Base-by-base conservation (phyloP, 64 coral and sea anemone species). In the Montipora efflorescens region DNA sequence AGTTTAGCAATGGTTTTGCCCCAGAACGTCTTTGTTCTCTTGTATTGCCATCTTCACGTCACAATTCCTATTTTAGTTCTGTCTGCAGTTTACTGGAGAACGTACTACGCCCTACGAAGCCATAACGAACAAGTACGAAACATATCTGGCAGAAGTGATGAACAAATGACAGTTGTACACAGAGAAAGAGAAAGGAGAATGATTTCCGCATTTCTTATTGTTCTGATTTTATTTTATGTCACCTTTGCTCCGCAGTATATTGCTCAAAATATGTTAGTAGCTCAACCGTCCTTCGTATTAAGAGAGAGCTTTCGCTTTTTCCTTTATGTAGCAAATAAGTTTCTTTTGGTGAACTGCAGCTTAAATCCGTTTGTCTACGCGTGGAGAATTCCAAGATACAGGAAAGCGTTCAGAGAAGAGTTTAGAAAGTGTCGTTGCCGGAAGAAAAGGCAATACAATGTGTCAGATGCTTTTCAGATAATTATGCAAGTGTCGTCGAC, bases 301-400 rank as follows among this genome's bases (percentile, higher is more conserved):
- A 48, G 14, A 5, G 76, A 78, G 46, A n/a, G 76, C 15, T 78
- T 78, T 78, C 44, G 46, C 18, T 78, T 78, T n/a, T 78, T 78
- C 44, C 76, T 78, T 48, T 78, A 78, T n/a, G 16, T 36, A 5
- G 46, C 14, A 13, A 78, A 78, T n/a, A 78, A 78, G 15, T 16
- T 78, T 0, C 76, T 78, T 1, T 48, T 78, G 49, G 76, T 78
- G 3, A 78, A 78, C 16, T 19, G 76, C 18, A 49, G 2, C 19
- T 78, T 78, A 49, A 78, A 78, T 16, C 76, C 76, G 4, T 78
- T 78, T 49, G 49, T 78, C 46, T 78, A 78, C 19, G 76, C 46
- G 3, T 78, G 76, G 76, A 78, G 76, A 48, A 78, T 78, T 78
- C 45, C 76, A 78, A 47, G 46, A 16, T 78, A 78, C 76, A 78